Evolutionary conservation across 1,140 invertebrate species (phyloP).

Genomic region (Papilio helenus): DNA sequence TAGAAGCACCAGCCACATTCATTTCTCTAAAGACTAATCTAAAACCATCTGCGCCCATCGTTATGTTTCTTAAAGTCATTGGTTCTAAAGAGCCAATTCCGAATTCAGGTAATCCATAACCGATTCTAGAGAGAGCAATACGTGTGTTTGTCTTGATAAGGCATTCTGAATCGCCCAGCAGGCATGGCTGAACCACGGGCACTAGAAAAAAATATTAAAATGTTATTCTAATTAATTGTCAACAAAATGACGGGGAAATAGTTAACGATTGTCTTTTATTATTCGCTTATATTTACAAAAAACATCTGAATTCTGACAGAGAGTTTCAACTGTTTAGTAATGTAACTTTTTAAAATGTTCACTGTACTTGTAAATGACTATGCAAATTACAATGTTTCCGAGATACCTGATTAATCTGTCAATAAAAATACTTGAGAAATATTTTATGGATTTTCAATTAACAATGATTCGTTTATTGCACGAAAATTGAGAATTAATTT

Average conservation of each 20-base stretch:
- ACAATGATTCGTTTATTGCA: neutral
- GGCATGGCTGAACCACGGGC: neutral
- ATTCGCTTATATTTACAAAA: neutral
- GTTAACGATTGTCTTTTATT: neutral
- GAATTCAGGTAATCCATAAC: slow-evolving; percentile 16
- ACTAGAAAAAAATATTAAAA: neutral
- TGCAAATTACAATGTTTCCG: neutral
- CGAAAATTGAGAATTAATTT: neutral
- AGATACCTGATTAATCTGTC: neutral
- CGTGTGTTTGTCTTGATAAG: neutral
- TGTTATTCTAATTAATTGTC: neutral
- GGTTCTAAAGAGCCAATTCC: slow-evolving; percentile 14
- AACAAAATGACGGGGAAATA: neutral
- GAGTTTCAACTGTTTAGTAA: too few species aligned
- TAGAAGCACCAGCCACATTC: slow-evolving; percentile 2
- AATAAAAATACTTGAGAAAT: neutral
- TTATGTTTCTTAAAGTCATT: slow-evolving; percentile 29
- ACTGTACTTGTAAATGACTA: neutral
- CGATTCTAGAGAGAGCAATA: neutral
- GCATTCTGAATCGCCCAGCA: neutral
- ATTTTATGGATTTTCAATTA: neutral
- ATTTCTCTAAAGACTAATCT: neutral
- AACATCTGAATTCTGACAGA: too few species aligned
- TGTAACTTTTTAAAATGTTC: neutral
- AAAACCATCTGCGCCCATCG: neutral